Evolutionary conservation across 2,888 invertebrate species (phyloP), one percentile per base, ranked within the genome.

Genomic region (Neria commutata): DNA sequence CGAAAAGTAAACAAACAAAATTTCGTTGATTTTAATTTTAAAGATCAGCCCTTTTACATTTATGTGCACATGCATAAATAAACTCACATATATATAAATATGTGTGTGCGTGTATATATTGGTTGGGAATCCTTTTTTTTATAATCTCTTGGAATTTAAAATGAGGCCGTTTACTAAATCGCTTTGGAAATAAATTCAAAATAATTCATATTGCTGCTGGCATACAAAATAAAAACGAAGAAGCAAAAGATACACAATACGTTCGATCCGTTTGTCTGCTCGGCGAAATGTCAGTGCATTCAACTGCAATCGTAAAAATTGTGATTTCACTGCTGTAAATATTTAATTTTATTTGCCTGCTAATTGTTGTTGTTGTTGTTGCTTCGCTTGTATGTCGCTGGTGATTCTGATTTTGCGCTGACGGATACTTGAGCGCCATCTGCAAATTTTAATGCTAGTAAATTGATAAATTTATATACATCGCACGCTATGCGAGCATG

Each of bases 271-370:
- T 8, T 29, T 29, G 10, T 11, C 10, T 6, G 10, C n/a, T n/a
- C n/a, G 49, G 17, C n/a, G 3, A 24, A 8, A 17, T 29, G 49
- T 21, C 50, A 50, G 4, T 50, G 50, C 50, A 34, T 34, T 34
- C 50, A 34, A 37, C 14, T 1, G 29, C 16, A 14, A 16, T 21
- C 50, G 11, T 50, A 50, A 33, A 50, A 50, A 14, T 21, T 24
- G 50, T 21, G 21, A 34, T 17, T 50, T 34, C 21, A 34, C 34
- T 34, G 50, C 50, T 34, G 34, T 50, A 50, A 50, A 50, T 34
- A 34, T 34, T 24, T 10, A 34, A 34, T 50, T 50, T 50, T 50
- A 50, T 50, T 50, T 47, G 47, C 23, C 21, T 47, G 6, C 24
- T 21, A 21, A 47, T 47, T 24, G 10, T 47, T 14, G 8, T 21